Base-by-base conservation (phyloP, 1,140 invertebrate genomes). In the Lanistes nyassanus region DNA sequence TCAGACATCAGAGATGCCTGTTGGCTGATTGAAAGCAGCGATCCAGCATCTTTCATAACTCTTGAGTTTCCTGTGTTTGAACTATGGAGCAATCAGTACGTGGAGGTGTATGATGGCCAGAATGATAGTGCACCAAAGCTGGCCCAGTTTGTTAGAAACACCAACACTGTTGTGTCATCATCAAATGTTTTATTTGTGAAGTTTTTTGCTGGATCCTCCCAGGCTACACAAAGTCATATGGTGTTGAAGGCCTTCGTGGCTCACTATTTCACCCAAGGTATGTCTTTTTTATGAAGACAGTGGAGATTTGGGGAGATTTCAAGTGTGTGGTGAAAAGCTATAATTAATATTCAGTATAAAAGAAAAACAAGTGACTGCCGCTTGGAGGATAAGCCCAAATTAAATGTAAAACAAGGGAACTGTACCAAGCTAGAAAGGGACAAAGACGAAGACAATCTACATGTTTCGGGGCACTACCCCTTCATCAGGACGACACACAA, bases 1-100 rank as follows among this genome's bases (percentile, higher is more conserved):
- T 39, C 55, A 6, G 55, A 26, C 70, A 42, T 72, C n/a, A n/a
- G 34, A 11, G 34, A 56, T 37, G 56, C 55, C 56, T 26, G 3
- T 37, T 72, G 70, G 70, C 55, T 36, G 51, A 72, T 72, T 23
- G 16, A 72, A 34, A 60, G 39, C 29, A 55, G 21, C 34, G 53
- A 72, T 56, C 13, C 31, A 31, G 6, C 36, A 5, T 1, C 36
- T 16, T 7, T 9, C 29, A 66, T 66, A 23, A 66, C 11, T 31
- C 56, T 60, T 31, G 64, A 66, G 26, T 66, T 36, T 31, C 29
- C 6, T 31, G 64, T 66, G 31, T 21, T 72, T 37, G n/a, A 60
- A 29, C 56, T 60, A 55, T 55, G 29, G 26, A 39, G 13, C 13
- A 37, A 37, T 21, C 37, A 53, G 42, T 29, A 21, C 36, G 19